Evolutionary conservation across 2,113 vertebrate species (phyloP), one percentile per base, ranked within the genome.

Genomic region (Candoia aspera): DNA sequence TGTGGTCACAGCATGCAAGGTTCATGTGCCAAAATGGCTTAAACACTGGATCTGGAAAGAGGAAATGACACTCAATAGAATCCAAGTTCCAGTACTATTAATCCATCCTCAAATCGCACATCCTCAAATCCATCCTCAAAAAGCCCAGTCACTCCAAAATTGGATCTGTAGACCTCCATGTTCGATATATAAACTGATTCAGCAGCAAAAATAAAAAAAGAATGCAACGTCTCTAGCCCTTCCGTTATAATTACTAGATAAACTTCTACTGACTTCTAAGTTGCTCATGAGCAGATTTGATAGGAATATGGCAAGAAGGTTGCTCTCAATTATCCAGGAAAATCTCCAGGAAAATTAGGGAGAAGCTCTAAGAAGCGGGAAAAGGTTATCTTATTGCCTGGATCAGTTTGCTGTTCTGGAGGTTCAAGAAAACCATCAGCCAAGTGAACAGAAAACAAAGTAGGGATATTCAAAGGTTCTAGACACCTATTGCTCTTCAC

Each of bases 371-470:
- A 5, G 9, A 68, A 29, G 26, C 0, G 9, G 62, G 26, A n/a
- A 23, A 68, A 29, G 26, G 62, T 11, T 15, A 15, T 60, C 5
- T 21, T 60, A 60, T 62, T 62, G 59, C 62, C 62, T 12, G 13
- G 68, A 79, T 79, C 68, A 79, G 33, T 37, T 79, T 15, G 13
- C 4, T 37, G 15, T 37, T 37, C 62, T 29, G 29, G 62, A 8
- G 24, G 2, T 11, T 2, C 62, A 64, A 26, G 23, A 64, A 10
- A 68, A 68, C 21, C 24, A 26, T 23, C 29, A 10, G 62, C 83
- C 88, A 96, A 95, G 95, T 1, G 94, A 91, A 93, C 89, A 90
- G 91, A 62, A 49, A 49, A 49, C 49, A 49, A 49, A 49, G 4
- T 5, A 49, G 49, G 49, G 49, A 49, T 49, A 8, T 49, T 49